Evolutionary conservation across 2,888 invertebrate species (phyloP), one percentile per base, ranked within the genome.

Genomic region (Volucella zonaria): DNA sequence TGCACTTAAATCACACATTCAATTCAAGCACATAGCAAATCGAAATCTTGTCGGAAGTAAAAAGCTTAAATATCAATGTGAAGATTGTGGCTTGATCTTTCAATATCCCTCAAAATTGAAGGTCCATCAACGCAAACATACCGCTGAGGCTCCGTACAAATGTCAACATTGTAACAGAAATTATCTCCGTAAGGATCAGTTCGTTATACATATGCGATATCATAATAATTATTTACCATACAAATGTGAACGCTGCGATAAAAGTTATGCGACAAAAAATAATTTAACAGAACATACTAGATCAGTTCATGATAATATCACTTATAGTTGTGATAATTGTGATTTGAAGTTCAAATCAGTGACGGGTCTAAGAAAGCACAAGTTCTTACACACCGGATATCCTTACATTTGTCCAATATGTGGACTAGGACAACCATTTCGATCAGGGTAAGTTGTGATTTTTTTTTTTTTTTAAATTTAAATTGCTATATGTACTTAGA

Each of bases 221-320:
- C 87, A 87, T 14, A 81, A 40, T 10, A 79, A 86, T 59, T 85
- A 87, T 54, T 79, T 78, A 10, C 85, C 85, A 2, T 86, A 82
- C 64, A 87, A 87, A 45, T 87, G 87, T 18, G 86, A 86, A 42
- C 68, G 81, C 2, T 87, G 87, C 54, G 59, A 62, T 18, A 87
- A 87, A 43, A 59, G 66, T 43, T 79, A 79, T 18, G 79, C 66
- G 9, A 79, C 79, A 23, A 71, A 59, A 73, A 79, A 66, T 15
- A 79, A 79, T 79, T 73, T 79, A 38, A n/a, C 42, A 0, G 79
- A 73, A 38, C 79, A 79, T 8, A 59, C 40, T 0, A 71, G 47
- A 54, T 79, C 79, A 3, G 59, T 43, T 2, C 79, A 79, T n/a
- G 73, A 56, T 6, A 59, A 73, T 15, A 31, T 79, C 9, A 79